phyloP scores from a whole-genome alignment of 2,888 invertebrate species.

The Melinaea marsaeus region DNA sequence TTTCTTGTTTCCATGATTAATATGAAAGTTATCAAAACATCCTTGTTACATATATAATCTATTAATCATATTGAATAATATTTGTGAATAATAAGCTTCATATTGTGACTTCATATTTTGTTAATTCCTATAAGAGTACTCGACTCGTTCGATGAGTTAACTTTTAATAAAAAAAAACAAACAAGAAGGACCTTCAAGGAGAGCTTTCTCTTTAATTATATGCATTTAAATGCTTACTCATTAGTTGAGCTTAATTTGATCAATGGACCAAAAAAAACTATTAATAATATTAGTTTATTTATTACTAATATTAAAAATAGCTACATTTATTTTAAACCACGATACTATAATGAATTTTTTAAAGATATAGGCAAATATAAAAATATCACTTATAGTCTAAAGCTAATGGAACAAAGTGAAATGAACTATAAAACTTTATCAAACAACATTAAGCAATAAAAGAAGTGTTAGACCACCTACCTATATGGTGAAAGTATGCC shows the following conservation, averaged over 20 bases:
- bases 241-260: constrained; percentile 40
- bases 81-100: too few species aligned
- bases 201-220: constrained; percentile 48
- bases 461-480: constrained; percentile 60
- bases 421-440: constrained; percentile 61
- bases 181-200: constrained; percentile 40
- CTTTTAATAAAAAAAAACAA: constrained; percentile 45
- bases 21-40: not conserved
- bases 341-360: too few species aligned
- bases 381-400: constrained; percentile 29
- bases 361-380: too few species aligned
- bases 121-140: constrained; percentile 12
- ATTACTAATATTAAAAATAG: too few species aligned
- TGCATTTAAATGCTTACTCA: constrained; percentile 32
- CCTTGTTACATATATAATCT: too few species aligned
- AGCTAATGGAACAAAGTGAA: constrained; percentile 52
- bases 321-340: too few species aligned
- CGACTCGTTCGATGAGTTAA: constrained; percentile 35
- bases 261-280: constrained; percentile 33
- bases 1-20: constrained; percentile 13
- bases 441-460: constrained; percentile 49
- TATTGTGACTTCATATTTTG: not conserved
- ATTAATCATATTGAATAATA: too few species aligned
- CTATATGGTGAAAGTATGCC: constrained; percentile 39
- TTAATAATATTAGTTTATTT: too few species aligned